Evolutionary conservation across 2,797 vertebrate genomes (phyloP), one percentile per base, ranked within the genome.

Genomic region (Anableps anableps): DNA sequence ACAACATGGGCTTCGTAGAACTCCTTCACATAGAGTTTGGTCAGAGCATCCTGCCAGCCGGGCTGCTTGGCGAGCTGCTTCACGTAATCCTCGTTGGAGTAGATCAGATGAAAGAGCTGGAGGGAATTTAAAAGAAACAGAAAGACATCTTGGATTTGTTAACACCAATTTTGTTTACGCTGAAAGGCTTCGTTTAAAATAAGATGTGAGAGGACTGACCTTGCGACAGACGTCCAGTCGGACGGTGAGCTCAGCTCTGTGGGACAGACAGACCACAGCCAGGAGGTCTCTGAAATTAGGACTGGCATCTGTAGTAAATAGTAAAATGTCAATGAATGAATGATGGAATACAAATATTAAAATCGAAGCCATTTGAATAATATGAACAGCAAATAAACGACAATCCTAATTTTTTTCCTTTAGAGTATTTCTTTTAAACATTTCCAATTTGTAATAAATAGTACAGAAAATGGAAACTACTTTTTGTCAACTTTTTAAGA

Each of bases 191-290:
- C 43, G 41, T 17, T 19, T 21, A 58, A 75, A 38, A 23, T 43
- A 6, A 23, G 10, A 29, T 14, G 23, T 0, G 23, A 76, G 43
- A 21, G 29, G 77, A 88, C 94, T 92, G 77, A 99, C 99, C 97
- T 99, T 98, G 55, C 98, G 97, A 93, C 98, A 99, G 88, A 99
- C 92, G n/a, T 98, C 97, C 4, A 99, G 94, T n/a, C 98, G 96
- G 72, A 98, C 89, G 0, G 95, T 88, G 82, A 99, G 96, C 64
- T 98, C 97, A 0, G 98, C 97, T 41, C 96, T 96, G 79, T 99
- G 97, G 72, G 98, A 98, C 85, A 99, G 92, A 87, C 96, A 97
- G n/a, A 97, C 96, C 86, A 99, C 96, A 0, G 98, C 96, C 91
- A 99, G 92, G 58, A 99, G 95, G 86, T 99, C 98, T 91, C 96